Evolutionary conservation across 1,140 invertebrate genomes (phyloP), one percentile per base, ranked within the genome.

Genomic region (Colletes latitarsis): DNA sequence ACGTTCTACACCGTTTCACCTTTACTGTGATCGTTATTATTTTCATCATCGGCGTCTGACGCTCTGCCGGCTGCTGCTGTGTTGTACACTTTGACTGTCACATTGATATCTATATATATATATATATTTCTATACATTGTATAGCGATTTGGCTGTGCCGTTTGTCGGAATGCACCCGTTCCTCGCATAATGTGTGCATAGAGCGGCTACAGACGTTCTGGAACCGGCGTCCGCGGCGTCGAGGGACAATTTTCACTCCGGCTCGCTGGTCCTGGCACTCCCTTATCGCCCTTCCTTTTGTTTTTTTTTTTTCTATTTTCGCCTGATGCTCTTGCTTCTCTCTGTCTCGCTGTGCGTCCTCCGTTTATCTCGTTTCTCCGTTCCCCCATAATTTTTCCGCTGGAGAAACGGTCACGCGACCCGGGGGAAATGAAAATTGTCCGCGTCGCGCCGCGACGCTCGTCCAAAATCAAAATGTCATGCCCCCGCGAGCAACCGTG

Each of bases 61-160:
- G 63, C 74, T 69, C 74, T 77, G 64, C 63, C 64, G 79, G 64
- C 79, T 81, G 79, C 77, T 79, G 70, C 77, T 79, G 69, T 79
- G 60, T 79, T 79, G 76, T 77, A 71, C 39, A 30, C 30, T 30
- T 77, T 64, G 12, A 63, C 58, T 79, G 60, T 79, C 77, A 72
- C 58, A 64, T 52, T 55, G 17, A 49, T 77, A 58, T 46, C 49
- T 70, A 41, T 77, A 53, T 63, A 63, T 62, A 15, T 57, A 68
- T 60, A 73, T n/a, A 10, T 69, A 53, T 6, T n/a, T 55, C 5
- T 60, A 15, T 49, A 30, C 66, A 55, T 69, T 64, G 58, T 72
- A 63, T 78, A 78, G 77, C 52, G 60, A 73, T 73, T 63, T 79
- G 77, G 66, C 60, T 79, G 77, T 73, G 70, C 52, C 60, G 53